Base-by-base conservation (phyloP, 37 sponge, comb jelly and placozoan genomes). In the Spongia lamella region DNA sequence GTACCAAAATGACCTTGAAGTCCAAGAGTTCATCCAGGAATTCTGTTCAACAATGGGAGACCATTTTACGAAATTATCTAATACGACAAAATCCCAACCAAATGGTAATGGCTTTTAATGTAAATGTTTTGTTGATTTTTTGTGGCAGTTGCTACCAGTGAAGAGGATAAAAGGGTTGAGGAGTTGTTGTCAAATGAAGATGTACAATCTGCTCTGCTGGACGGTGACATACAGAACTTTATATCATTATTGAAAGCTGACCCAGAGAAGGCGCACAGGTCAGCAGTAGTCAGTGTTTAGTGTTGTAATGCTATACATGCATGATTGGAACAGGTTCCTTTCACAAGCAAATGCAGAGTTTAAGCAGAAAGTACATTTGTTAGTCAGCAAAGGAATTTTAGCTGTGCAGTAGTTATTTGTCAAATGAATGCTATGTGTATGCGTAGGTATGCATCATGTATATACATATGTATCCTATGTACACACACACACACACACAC, bases 21-120 rank as follows among this genome's bases (percentile, higher is more conserved):
- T 84, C 7, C 64, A 61, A 38, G 31, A 36, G 29, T 81, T 93
- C 69, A 58, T 93, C 31, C 68, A 85, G 34, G 86, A 88, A 56
- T 88, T 89, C 61, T 93, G 86, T 61, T 24, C 76, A 2, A 51
- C 85, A 21, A 85, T 93, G 89, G 89, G 89, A 17, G 80, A 83
- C 14, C 94, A 93, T 63, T 88, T 93, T 60, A 83, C 77, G 1
- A 50, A 22, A 1, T 60, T 92, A 11, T 85, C 82, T 9, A 73
- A 61, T 59, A 78, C 39, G 31, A 30, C 55, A 9, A 73, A 21
- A 25, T 20, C 38, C 13, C 53, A 26, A 26, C 30, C 53, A 70
- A 51, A 11, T 53, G 53, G 25, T 51, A 70, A 53, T 7, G 53
- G 1, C 19, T 33, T 70, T 29, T 14, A 5, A 25, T 64, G 7